Evolutionary conservation across 2,797 vertebrate genomes (phyloP), one percentile per base, ranked within the genome.

Genomic region (Pangasius sanitwongsei): DNA sequence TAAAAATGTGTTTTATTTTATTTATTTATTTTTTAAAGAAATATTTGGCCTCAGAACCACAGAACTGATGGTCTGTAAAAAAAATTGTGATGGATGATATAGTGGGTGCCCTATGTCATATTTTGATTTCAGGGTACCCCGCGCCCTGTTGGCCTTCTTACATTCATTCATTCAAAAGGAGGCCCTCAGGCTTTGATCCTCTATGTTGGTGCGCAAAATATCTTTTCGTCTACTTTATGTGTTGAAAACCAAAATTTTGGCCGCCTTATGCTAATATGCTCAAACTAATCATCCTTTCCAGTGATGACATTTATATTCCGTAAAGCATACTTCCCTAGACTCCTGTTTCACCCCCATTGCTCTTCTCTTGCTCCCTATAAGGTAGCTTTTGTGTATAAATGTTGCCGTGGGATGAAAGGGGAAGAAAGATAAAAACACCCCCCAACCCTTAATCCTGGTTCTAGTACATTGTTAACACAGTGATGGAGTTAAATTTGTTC

Each of bases 121-220:
- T 83, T 95, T 94, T 95, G 92, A 95, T 94, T 96, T 96, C 96
- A 95, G 96, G 95, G 95, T 94, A 92, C 92, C 92, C 85, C 86
- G 41, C 92, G 92, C 94, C 94, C 94, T 93, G 93, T 94, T 94
- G 94, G 80, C 34, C 31, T 8, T 53, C 55, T 53, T 53, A 95
- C 94, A 95, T 94, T 93, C 95, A 94, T 94, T 97, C 94, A 95
- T 98, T 98, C 97, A 98, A 97, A 98, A 98, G 97, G 97, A 95
- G 97, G 97, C 97, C 97, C 97, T 96, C 93, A 88, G 95, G 95
- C 97, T 99, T 99, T 99, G 97, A 99, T 98, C 96, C 97, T 95
- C 96, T 96, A 96, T 95, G 96, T 97, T 94, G 94, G 94, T 63
- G 57, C 23, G 3, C 37, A 41, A 82, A 82, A 61, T 61, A 61